phyloP scores from a whole-genome alignment of 2,888 invertebrate species.

The Yponomeuta evonymella region DNA sequence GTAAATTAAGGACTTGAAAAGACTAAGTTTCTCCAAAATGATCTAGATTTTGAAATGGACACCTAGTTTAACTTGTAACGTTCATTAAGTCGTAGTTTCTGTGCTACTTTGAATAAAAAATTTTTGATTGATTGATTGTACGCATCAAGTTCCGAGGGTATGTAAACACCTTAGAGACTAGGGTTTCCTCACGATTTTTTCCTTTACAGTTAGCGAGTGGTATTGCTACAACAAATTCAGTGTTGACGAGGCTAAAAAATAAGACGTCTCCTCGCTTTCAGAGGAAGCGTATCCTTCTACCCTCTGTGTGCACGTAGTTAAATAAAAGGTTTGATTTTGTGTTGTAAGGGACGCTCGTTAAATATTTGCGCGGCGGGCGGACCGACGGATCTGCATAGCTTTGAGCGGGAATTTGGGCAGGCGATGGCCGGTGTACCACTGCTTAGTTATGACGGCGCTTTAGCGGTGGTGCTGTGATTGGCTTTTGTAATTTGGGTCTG shows the following conservation, averaged over 20 bases:
- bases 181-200: no score
- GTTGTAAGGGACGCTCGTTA: slow-evolving; percentile 65
- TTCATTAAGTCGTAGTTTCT: no score
- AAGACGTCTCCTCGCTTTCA: neutral
- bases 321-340: slow-evolving; percentile 77
- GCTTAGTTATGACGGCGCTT: neutral
- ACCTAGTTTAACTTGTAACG: no score
- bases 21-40: no score
- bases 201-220: no score
- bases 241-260: neutral
- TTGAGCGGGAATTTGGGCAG: slow-evolving; percentile 25
- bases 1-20: no score
- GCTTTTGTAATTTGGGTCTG: neutral
- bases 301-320: slow-evolving; percentile 64
- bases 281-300: slow-evolving; percentile 34
- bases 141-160: no score
- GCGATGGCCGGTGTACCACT: neutral
- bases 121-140: no score
- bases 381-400: slow-evolving; percentile 64
- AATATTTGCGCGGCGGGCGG: slow-evolving; percentile 65
- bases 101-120: no score
- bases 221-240: no score
- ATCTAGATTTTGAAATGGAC: no score
- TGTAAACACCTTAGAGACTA: no score
- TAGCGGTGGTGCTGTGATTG: neutral